These are phyloP conservation scores for Heterochromis multidens DNA, from an alignment of 2,113 vertebrate genomes.

Conservation along the genomic window DNA sequence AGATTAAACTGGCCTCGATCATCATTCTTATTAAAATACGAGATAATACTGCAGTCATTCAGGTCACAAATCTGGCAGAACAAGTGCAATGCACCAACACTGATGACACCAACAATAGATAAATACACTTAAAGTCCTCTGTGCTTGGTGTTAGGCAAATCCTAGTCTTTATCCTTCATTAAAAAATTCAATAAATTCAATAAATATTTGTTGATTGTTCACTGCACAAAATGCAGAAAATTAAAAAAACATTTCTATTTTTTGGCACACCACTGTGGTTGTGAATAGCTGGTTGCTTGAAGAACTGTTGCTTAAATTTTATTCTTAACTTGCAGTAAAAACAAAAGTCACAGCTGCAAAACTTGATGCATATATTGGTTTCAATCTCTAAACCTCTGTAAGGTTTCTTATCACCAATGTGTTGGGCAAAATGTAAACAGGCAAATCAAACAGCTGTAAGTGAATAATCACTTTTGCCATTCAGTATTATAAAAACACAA, in stretches of 20 bases:
- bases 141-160: no score
- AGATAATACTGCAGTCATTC: neutral
- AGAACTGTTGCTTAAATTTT: neutral
- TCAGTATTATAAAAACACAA: neutral
- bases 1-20: constrained; percentile 41
- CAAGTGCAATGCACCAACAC: constrained; percentile 23
- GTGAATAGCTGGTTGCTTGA: neutral
- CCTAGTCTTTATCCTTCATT: no score
- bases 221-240: neutral
- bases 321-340: fast-evolving
- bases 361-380: neutral
- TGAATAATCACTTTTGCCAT: neutral
- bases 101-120: neutral
- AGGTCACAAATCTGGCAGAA: neutral
- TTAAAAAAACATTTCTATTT: no score
- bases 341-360: neutral
- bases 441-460: neutral
- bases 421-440: no score
- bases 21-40: constrained; percentile 11
- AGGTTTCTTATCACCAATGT: neutral
- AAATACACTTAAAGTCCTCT: neutral
- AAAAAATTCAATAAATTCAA: neutral
- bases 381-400: neutral
- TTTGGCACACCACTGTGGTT: neutral
- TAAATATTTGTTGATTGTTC: neutral